Percentiles rank a stretch among this genome's conserved stretches.
Conservation (phyloP, 2,113 vertebrate species). For the Cercopithecus mona region DNA sequence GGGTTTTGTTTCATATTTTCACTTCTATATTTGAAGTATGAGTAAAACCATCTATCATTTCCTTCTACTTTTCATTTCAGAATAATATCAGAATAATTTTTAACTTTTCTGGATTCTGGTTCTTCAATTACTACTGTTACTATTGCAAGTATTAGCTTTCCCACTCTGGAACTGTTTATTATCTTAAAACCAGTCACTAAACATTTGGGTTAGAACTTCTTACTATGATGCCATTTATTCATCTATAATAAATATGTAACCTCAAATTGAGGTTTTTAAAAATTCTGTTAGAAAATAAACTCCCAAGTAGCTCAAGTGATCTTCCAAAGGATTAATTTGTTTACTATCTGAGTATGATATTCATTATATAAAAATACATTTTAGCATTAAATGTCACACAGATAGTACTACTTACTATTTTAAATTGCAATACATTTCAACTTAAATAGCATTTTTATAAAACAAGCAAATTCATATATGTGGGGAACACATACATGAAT, state of each 20-base stretch:
- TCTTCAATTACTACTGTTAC: background rate
- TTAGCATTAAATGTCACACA: background rate
- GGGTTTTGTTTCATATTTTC: constrained; percentile 1
- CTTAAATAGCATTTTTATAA: constrained; percentile 17
- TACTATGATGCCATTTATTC: constrained; percentile 16
- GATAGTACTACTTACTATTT: constrained; percentile 25
- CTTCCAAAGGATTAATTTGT: constrained; percentile 25
- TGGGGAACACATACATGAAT: background rate
- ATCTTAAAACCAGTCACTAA: background rate
- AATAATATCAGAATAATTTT: background rate
- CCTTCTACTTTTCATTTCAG: background rate
- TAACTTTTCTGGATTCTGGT: background rate
- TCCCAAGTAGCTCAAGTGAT: background rate
- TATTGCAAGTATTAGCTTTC: background rate
- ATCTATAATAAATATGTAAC: background rate
- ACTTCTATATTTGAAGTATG: constrained; percentile 11
- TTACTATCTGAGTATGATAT: constrained; percentile 35
- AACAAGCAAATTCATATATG: background rate
- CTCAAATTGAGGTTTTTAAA: constrained; percentile 33
- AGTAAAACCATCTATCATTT: background rate
- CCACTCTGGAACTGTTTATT: background rate
- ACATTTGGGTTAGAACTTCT: background rate
- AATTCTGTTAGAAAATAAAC: constrained; percentile 43
- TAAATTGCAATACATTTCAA: constrained; percentile 38
- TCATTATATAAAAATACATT: constrained; percentile 22